These are phyloP conservation scores for Tipula vernalis DNA, from an alignment of 2,888 invertebrate genomes.

Conservation along the genomic window DNA sequence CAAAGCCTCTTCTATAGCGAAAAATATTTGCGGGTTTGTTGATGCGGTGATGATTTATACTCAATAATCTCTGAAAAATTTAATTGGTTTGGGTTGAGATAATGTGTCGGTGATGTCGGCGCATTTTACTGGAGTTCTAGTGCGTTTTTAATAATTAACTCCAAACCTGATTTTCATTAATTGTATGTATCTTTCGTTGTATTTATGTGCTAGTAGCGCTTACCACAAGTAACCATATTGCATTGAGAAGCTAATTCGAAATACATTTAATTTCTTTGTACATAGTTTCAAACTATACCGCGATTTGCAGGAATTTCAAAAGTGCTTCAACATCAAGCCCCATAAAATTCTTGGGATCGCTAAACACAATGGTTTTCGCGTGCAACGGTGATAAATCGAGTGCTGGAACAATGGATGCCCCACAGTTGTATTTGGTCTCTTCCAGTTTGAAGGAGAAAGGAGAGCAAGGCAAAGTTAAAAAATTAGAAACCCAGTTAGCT, in stretches of 20 bases:
- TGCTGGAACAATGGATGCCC: neutral
- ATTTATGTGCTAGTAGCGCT: neutral
- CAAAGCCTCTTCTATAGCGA: neutral
- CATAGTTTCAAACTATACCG: neutral
- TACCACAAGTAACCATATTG: neutral
- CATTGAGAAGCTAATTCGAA: neutral
- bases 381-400: neutral
- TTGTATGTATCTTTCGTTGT: neutral
- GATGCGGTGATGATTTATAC: neutral
- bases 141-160: neutral
- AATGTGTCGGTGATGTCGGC: neutral
- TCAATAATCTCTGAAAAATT: neutral
- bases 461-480: too few species aligned
- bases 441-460: too few species aligned
- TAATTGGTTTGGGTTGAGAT: neutral
- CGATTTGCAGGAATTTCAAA: neutral
- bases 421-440: too few species aligned
- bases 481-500: too few species aligned
- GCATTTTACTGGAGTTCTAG: neutral
- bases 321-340: neutral
- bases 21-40: neutral
- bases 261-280: neutral
- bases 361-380: neutral
- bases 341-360: too few species aligned
- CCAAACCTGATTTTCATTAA: neutral